Evolutionary conservation across 2,888 invertebrate genomes (phyloP), one percentile per base, ranked within the genome.

Genomic region (Heliconius ismenius): DNA sequence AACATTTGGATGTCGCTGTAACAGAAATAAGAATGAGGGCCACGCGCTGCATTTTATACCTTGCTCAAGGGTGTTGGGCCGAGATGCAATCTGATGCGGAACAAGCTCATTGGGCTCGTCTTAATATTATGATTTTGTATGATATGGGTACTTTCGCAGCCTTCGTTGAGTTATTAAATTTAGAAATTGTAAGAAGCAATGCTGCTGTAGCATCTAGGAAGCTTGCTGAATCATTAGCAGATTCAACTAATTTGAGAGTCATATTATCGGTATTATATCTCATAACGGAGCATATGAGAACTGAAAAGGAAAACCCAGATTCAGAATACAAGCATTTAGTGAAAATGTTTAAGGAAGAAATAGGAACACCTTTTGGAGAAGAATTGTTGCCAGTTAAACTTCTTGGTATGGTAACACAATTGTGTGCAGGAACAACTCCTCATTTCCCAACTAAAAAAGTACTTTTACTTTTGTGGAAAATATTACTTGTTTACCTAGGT

Each of bases 391-490:
- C 98, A 60, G 96, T 99, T 4, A 98, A 98, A 86, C 94, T 99
- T 74, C 95, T 99, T 78, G 97, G 98, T 81, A 99, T 99, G 99
- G 98, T 99, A 43, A 98, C 98, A 54, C 96, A 97, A 83, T 98
- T 99, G 88, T 99, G 99, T 91, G 98, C 98, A 83, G 99, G 99
- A 1, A 96, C 97, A 39, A 97, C 98, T 10, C 98, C 99, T 26
- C 99, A 99, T 93, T 99, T 98, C 92, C 99, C 99, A 4, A 99
- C 99, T 96, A 99, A 99, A 89, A 99, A 99, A 93, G 98, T 99
- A 15, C 94, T 99, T 26, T 93, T 99, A 70, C 93, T 99, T 26
- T 90, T 99, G 3, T 99, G 99, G 99, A 99, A 99, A 94, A 96
- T 98, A 15, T 96, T 99, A 77, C 94, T 99, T 74, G 96, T 99